Percentiles rank a stretch among this genome's conserved stretches.
Conservation (phyloP, 1,140 invertebrate genomes). For the Lucilia sericata region DNA sequence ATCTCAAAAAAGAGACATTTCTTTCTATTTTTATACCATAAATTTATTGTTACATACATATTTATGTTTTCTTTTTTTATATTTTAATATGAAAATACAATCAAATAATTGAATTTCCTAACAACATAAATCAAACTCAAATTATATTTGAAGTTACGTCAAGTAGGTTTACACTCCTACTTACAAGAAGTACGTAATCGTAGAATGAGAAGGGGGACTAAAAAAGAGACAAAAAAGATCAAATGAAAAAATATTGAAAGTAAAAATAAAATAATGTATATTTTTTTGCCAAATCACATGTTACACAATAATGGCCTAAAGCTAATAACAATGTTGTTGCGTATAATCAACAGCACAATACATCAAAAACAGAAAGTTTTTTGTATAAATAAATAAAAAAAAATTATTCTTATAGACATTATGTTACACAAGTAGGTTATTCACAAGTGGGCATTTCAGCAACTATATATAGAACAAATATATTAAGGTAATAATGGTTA, state of each 20-base stretch:
- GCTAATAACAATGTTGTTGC: not conserved
- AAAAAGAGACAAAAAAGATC: not conserved
- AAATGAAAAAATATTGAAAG: not conserved
- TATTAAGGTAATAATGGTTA: too few relatives aligned
- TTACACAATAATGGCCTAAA: not conserved
- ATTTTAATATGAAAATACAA: not conserved
- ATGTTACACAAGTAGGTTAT: too few relatives aligned
- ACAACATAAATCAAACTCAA: constrained; percentile 1
- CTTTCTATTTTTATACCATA: not conserved
- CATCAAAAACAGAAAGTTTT: not conserved
- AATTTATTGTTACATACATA: too few relatives aligned
- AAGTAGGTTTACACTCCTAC: not conserved
- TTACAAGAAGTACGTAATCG: not conserved
- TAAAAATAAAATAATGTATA: not conserved
- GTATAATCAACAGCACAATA: not conserved
- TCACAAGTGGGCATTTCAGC: too few relatives aligned
- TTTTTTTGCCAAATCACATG: not conserved
- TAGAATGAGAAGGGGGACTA: not conserved
- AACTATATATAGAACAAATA: too few relatives aligned
- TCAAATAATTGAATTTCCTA: constrained; percentile 12
- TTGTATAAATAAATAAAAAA: too few relatives aligned
- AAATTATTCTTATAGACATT: too few relatives aligned
- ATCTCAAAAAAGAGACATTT: too few relatives aligned
- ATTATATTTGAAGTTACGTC: not conserved
- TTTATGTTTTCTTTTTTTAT: not conserved